Evolutionary conservation across 2,797 vertebrate genomes (phyloP).

Genomic region (Enteromius thamalakanensis): DNA sequence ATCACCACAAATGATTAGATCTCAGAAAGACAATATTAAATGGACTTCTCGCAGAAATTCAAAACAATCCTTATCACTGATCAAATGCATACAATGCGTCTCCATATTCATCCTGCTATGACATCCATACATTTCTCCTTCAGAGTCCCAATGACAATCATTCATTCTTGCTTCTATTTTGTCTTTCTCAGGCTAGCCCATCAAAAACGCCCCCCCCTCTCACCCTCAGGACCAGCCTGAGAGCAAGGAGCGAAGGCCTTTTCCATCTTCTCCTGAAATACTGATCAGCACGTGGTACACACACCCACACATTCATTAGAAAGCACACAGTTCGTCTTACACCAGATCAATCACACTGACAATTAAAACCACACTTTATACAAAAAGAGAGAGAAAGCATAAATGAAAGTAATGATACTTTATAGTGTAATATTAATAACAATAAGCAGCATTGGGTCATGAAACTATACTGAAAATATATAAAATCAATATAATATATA

Average conservation of each 20-base stretch:
- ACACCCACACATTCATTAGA: constrained; percentile 79
- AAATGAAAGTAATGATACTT: constrained; percentile 67
- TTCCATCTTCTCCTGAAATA: constrained; percentile 74
- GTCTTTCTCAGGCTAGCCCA: constrained; percentile 29
- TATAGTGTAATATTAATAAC: constrained; percentile 77
- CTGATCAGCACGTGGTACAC: constrained; percentile 76
- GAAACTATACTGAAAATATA: constrained; percentile 86
- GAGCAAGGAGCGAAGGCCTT: constrained; percentile 74
- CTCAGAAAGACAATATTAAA: constrained; percentile 27
- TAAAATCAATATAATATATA: constrained; percentile 77
- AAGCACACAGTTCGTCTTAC: constrained; percentile 75
- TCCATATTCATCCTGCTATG: not conserved
- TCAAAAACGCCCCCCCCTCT: constrained; percentile 53
- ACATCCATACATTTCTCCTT: constrained; percentile 38
- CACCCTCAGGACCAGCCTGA: constrained; percentile 87
- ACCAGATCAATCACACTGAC: constrained; percentile 77
- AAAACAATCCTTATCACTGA: constrained; percentile 10
- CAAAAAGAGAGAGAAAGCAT: constrained; percentile 65
- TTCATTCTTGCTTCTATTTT: constrained; percentile 28
- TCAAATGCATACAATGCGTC: constrained; percentile 23
- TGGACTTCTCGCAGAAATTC: constrained; percentile 20
- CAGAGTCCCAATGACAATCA: constrained; percentile 35
- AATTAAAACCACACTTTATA: constrained; percentile 73
- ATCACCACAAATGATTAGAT: constrained; percentile 34
- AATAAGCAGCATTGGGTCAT: constrained; percentile 91